Percentiles rank a stretch among this genome's conserved stretches.
phyloP scores from a whole-genome alignment of 2,888 invertebrate genomes.

The Eupsilia transversa region DNA sequence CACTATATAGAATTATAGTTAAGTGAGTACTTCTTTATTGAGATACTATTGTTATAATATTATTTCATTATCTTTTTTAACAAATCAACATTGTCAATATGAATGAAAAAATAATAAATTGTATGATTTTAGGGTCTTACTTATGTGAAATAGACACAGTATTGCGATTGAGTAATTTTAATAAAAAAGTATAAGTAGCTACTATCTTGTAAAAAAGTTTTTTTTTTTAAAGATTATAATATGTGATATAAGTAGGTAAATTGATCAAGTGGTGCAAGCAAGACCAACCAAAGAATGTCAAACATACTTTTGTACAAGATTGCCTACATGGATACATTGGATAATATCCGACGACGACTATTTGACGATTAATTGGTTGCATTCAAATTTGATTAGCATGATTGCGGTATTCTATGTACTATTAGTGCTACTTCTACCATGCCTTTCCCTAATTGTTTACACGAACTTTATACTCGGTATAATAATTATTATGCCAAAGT shows the following conservation, averaged over 20 bases:
- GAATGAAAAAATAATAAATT: constrained; percentile 2
- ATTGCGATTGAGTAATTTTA: constrained; percentile 25
- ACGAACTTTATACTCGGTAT: constrained; percentile 35
- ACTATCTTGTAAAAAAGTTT: too few relatives aligned
- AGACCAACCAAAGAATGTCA: constrained; percentile 52
- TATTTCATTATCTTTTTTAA: constrained; percentile 24
- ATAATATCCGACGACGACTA: constrained; percentile 14
- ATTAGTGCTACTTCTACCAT: constrained; percentile 49
- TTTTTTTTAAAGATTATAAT: not conserved
- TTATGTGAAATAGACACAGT: constrained; percentile 1
- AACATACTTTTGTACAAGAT: constrained; percentile 44
- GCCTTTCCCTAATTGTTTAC: constrained; percentile 48
- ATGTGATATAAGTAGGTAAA: constrained; percentile 40
- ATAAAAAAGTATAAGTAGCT: constrained; percentile 20
- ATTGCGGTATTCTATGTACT: constrained; percentile 27
- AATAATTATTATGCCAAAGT: constrained; percentile 45
- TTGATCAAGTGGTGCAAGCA: constrained; percentile 44
- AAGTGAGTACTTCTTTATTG: constrained; percentile 31
- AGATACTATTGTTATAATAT: constrained; percentile 23
- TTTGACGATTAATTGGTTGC: constrained; percentile 17
- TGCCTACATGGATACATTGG: constrained; percentile 23
- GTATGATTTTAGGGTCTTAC: constrained; percentile 4
- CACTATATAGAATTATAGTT: constrained; percentile 42
- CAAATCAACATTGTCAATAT: constrained; percentile 24
- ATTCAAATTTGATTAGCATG: constrained; percentile 30